Conservation (phyloP, 2,888 invertebrate genomes). For the Balanococcus diminutus region DNA sequence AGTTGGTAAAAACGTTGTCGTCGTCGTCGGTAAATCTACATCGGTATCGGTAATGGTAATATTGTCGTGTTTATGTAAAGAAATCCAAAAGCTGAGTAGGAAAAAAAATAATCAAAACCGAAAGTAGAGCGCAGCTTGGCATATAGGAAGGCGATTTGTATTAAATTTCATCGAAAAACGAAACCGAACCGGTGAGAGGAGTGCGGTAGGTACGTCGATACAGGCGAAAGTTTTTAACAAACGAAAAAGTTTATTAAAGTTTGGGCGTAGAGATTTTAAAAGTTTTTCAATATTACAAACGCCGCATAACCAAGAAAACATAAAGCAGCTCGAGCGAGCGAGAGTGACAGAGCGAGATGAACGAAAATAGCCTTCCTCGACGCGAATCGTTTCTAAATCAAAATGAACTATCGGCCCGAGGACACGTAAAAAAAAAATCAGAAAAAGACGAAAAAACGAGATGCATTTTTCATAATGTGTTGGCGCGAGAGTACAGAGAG, state of each 20-base stretch:
- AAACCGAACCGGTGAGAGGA: background rate
- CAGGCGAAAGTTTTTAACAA: constrained; percentile 1
- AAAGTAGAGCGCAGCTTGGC: background rate
- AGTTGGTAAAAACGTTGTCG: background rate
- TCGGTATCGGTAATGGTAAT: constrained; percentile 13
- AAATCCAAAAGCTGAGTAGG: background rate
- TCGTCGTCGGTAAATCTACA: background rate
- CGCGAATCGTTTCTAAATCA: background rate
- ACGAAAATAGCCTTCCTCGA: background rate
- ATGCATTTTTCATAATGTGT: constrained; percentile 17
- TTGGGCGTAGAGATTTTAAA: constrained; percentile 13
- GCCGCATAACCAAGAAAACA: background rate
- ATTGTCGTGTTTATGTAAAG: background rate
- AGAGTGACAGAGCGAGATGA: background rate
- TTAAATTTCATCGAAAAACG: constrained; percentile 2
- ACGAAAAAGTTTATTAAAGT: constrained; percentile 22
- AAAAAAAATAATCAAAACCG: constrained; percentile 8
- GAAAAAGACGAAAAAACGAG: background rate
- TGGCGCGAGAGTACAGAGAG: constrained; percentile 11
- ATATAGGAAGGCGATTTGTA: background rate
- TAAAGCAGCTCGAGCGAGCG: background rate
- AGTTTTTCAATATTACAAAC: constrained; percentile 22
- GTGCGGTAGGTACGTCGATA: background rate
- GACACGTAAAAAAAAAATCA: background rate
- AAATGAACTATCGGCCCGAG: constrained; percentile 13